phyloP scores from a whole-genome alignment of 2,797 vertebrate genomes.

The Cyclopterus lumpus region DNA sequence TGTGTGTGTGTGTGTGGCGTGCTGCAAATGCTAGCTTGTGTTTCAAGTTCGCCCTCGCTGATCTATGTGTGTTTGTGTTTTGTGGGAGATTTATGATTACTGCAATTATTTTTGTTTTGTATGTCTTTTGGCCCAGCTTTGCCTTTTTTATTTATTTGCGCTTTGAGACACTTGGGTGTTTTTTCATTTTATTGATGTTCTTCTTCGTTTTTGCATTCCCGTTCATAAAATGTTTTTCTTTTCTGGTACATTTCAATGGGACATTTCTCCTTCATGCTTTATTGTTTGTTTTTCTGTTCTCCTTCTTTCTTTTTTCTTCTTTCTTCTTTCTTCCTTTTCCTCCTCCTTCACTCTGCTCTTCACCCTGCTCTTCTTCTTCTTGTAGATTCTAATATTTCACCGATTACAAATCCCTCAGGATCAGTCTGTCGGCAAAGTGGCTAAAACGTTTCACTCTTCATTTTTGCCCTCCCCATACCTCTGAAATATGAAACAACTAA shows the following conservation, averaged over 20 bases:
- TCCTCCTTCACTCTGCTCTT: neutral
- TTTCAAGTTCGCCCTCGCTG: slow-evolving; percentile 8
- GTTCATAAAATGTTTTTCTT: slow-evolving; percentile 9
- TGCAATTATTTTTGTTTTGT: slow-evolving; percentile 27
- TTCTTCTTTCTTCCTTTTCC: no score
- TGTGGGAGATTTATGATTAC: slow-evolving; percentile 36
- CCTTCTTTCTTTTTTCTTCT: neutral
- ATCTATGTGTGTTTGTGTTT: slow-evolving; percentile 47
- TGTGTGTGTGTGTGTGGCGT: neutral
- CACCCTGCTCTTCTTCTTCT: neutral
- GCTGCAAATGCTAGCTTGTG: slow-evolving; percentile 13
- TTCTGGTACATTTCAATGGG: neutral
- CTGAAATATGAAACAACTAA: slow-evolving; percentile 30
- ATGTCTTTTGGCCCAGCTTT: neutral
- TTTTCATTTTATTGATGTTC: slow-evolving; percentile 25
- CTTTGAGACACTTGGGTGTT: slow-evolving; percentile 23
- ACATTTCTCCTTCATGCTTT: slow-evolving; percentile 7
- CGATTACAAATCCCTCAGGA: neutral
- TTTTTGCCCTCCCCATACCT: slow-evolving; percentile 1
- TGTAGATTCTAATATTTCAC: slow-evolving; percentile 12
- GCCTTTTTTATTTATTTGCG: slow-evolving; percentile 37
- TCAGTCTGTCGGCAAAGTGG: slow-evolving; percentile 12
- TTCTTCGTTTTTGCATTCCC: slow-evolving; percentile 21
- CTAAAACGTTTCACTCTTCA: slow-evolving; percentile 33
- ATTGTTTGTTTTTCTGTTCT: neutral